Conservation (phyloP, 2,888 invertebrate genomes). For the Lasioglossum pauxillum region DNA sequence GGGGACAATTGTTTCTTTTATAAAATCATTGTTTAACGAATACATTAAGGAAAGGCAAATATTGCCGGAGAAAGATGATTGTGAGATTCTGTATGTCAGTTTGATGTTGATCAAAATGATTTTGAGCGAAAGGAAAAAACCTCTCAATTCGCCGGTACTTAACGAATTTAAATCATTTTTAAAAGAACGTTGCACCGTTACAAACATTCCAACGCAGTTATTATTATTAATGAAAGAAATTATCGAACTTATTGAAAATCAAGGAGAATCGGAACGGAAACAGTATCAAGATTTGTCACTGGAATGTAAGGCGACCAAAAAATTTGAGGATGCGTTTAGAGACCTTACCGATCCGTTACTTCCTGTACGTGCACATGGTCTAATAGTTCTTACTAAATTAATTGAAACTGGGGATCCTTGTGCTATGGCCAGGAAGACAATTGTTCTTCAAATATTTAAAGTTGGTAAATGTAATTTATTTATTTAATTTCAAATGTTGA, state of each 20-base stretch:
- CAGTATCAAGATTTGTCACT: slow-evolving; percentile 76
- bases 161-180: slow-evolving; percentile 79
- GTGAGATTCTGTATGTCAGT: slow-evolving; percentile 79
- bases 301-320: slow-evolving; percentile 78
- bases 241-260: slow-evolving; percentile 76
- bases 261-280: slow-evolving; percentile 68
- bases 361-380: slow-evolving; percentile 93
- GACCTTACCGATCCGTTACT: slow-evolving; percentile 90
- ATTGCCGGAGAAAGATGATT: slow-evolving; percentile 66
- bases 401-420: slow-evolving; percentile 88
- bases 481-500: not conserved
- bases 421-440: slow-evolving; percentile 88
- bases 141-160: slow-evolving; percentile 77
- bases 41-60: slow-evolving; percentile 35
- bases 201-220: slow-evolving; percentile 69
- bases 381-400: slow-evolving; percentile 90
- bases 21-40: slow-evolving; percentile 79
- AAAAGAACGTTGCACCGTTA: slow-evolving; percentile 37
- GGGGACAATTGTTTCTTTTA: slow-evolving; percentile 79
- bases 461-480: slow-evolving; percentile 83
- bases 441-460: slow-evolving; percentile 90
- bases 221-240: slow-evolving; percentile 78
- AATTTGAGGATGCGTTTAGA: slow-evolving; percentile 88
- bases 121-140: slow-evolving; percentile 72
- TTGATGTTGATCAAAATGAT: slow-evolving; percentile 83